Evolutionary conservation across 1,140 invertebrate genomes (phyloP), one percentile per base, ranked within the genome.

Genomic region (Galendromus occidentalis): DNA sequence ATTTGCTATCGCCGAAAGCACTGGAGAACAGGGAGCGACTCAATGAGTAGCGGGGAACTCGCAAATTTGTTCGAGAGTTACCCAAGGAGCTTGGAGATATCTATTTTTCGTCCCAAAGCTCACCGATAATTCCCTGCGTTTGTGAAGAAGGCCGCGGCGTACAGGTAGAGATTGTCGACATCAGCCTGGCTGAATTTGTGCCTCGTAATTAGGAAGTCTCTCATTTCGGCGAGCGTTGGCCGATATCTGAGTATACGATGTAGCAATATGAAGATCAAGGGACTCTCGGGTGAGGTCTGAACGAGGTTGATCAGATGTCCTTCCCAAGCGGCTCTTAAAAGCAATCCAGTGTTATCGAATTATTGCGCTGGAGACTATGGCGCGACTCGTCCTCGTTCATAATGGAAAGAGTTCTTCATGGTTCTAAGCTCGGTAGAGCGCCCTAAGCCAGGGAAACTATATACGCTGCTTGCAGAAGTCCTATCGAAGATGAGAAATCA

Each of bases 1-100:
- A 86, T 79, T 97, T 97, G 39, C 83, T 86, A 75, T 95, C 91
- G 9, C 91, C 91, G 81, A 93, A 93, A 18, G 85, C 82, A 5
- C 45, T 47, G 18, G 45, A 22, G 14, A 7, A 6, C 4, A 4
- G 33, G 9, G 33, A 6, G 9, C 33, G n/a, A n/a, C n/a, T n/a
- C n/a, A n/a, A n/a, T n/a, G n/a, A n/a, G n/a, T n/a, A n/a, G n/a
- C n/a, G n/a, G n/a, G n/a, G n/a, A n/a, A n/a, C n/a, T n/a, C n/a
- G n/a, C n/a, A n/a, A n/a, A n/a, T n/a, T n/a, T n/a, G n/a, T n/a
- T n/a, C n/a, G n/a, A n/a, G n/a, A n/a, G n/a, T n/a, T n/a, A n/a
- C n/a, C n/a, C n/a, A n/a, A n/a, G n/a, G n/a, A n/a, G n/a, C n/a
- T n/a, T n/a, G n/a, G n/a, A n/a, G n/a, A n/a, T n/a, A n/a, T n/a